Base-by-base conservation (phyloP, 2,888 invertebrate species). In the Thymelicus lineola region DNA sequence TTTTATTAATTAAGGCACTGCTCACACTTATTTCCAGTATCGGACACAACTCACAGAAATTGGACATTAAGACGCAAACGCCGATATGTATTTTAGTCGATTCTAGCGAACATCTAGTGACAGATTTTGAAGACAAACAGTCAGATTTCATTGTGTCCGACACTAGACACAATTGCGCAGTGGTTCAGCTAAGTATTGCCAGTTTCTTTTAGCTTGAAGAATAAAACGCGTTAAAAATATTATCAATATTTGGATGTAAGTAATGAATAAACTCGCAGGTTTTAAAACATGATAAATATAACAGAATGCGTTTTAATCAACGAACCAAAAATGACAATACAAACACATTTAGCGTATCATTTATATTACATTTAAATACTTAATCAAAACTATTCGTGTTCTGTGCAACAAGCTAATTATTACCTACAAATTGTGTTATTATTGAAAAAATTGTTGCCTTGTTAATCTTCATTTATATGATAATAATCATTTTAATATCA, bases 11-110 rank as follows among this genome's bases (percentile, higher is more conserved):
- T 55, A 60, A 72, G 72, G n/a, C 72, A 75, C 71, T 72, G 71
- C 71, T 73, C 7, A 64, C 71, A 73, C 70, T 7, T 69, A 66
- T 66, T 73, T 72, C 65, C 72, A 78, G 72, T 72, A 72, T 70
- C 66, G 74, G 76, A 64, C 73, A 70, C 57, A 64, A 17, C 36
- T 45, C 12, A 7, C 20, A 17, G 20, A 20, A 53, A 42, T 9
- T 42, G 42, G 42, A 42, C 42, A 42, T 12, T 42, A 10, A 42
- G 12, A 4, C 9, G 42, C 42, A 12, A 42, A 42, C 12, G 42
- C 42, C 9, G 12, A 10, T 10, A 10, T 9, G 42, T 12, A 10
- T 42, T 10, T 1, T 42, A 10, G 42, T 38, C 1, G 6, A 38
- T 38, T 42, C 42, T 12, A 42, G 10, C 42, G 42, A 42, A 42